A percentile compares a stretch with the other conserved stretches of the same genome.
Evolutionary conservation across 1,140 invertebrate genomes (phyloP).

Genomic region (Formica selysi): DNA sequence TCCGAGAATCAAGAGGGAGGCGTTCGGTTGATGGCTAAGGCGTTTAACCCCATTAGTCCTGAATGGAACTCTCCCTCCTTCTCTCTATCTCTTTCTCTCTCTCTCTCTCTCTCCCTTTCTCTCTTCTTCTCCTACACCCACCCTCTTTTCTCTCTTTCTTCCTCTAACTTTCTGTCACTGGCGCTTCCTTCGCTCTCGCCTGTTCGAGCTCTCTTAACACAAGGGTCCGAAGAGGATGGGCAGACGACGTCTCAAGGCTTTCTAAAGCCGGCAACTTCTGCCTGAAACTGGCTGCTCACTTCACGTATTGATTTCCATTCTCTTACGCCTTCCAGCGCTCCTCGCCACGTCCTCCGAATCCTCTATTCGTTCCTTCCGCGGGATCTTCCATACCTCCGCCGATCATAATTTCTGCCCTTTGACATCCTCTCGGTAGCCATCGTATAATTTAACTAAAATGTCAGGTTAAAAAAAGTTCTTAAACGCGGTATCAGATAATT

Average conservation of each 20-base stretch:
- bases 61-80: conserved; percentile 80
- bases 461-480: not conserved
- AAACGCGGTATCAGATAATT: not conserved
- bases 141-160: conserved; percentile 42
- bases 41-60: conserved; percentile 86
- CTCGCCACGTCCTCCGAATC: conserved; percentile 54
- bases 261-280: conserved; percentile 82
- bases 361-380: conserved; percentile 15
- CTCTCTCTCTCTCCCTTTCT: conserved; percentile 63
- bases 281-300: conserved; percentile 84
- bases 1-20: conserved; percentile 76
- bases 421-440: conserved; percentile 22
- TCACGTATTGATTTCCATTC: conserved; percentile 87
- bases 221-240: conserved; percentile 75
- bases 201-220: conserved; percentile 71
- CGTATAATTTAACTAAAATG: conserved; percentile 32
- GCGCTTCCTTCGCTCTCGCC: conserved; percentile 57
- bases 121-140: conserved; percentile 32
- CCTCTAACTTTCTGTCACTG: conserved; percentile 47
- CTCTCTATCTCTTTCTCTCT: conserved; percentile 11
- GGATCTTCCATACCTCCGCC: conserved; percentile 43
- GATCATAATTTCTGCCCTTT: conserved; percentile 63
- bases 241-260: conserved; percentile 83
- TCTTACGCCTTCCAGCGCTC: conserved; percentile 82
- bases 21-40: conserved; percentile 81